A percentile compares a stretch with the other conserved stretches of the same genome.
Evolutionary conservation across 2,113 vertebrate species (phyloP).

Genomic region (Crotalus helleri): DNA sequence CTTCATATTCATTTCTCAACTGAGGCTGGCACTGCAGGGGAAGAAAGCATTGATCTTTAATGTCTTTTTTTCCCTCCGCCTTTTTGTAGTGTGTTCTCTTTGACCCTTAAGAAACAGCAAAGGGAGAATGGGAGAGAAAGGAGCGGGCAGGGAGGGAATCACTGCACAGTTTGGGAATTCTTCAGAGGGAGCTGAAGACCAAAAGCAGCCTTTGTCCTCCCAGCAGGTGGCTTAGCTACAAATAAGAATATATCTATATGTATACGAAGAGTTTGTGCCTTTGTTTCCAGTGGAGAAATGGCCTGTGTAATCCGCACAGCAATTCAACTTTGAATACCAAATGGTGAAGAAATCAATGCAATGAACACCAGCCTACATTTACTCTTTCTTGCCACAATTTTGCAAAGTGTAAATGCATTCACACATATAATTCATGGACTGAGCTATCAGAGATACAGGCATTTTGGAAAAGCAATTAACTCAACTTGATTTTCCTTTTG

Average conservation of each 20-base stretch:
- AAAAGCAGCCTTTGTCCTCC: constrained; percentile 19
- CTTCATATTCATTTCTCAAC: constrained; percentile 72
- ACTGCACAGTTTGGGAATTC: not conserved
- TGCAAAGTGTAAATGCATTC: constrained; percentile 34
- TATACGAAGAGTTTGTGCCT: constrained; percentile 13
- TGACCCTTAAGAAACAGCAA: constrained; percentile 46
- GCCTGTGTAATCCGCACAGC: not conserved
- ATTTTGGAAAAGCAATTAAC: constrained; percentile 27
- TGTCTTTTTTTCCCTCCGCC: constrained; percentile 24
- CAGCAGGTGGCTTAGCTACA: constrained; percentile 5
- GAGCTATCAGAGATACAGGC: constrained; percentile 19
- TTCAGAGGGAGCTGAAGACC: constrained; percentile 36
- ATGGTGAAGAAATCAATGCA: not conserved
- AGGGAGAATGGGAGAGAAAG: constrained; percentile 23
- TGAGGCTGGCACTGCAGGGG: constrained; percentile 46
- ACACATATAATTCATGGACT: not conserved
- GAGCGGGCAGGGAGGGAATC: not conserved
- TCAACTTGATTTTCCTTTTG: not conserved
- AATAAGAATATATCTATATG: constrained; percentile 40
- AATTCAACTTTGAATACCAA: constrained; percentile 30
- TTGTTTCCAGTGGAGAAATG: constrained; percentile 12
- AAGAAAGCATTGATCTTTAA: constrained; percentile 55
- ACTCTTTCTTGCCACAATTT: not conserved
- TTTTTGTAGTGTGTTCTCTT: constrained; percentile 46
- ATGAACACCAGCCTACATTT: not conserved